Conservation (phyloP, 2,888 invertebrate genomes). For the Caenorhabditis doughertyi region DNA sequence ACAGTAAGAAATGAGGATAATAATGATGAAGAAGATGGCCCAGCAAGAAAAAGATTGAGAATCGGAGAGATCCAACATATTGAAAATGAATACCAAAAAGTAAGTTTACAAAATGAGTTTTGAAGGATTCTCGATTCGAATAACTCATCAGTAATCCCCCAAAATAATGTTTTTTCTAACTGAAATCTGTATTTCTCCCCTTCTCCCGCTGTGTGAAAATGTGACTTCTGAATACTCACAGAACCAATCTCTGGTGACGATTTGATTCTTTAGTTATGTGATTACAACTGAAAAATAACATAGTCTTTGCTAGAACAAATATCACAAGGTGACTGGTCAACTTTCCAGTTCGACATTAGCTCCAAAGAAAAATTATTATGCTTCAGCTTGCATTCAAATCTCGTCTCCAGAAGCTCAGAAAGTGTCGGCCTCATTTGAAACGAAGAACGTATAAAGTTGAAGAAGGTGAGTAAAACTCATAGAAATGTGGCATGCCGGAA, state of each 20-base stretch:
- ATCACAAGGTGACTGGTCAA: conserved; percentile 23
- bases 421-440: conserved; percentile 58
- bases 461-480: conserved; percentile 29
- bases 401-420: conserved; percentile 49
- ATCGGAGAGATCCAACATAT: conserved; percentile 24
- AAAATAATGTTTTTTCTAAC: too few relatives aligned
- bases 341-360: too few relatives aligned
- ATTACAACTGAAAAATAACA: neutral
- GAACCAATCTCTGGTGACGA: neutral
- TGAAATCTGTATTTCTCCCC: too few relatives aligned
- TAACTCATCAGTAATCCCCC: too few relatives aligned
- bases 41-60: conserved; percentile 37
- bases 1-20: conserved; percentile 16
- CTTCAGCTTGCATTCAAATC: conserved; percentile 62
- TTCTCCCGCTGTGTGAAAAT: too few relatives aligned
- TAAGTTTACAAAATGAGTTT: neutral
- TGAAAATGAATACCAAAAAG: conserved; percentile 60
- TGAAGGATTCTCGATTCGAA: too few relatives aligned
- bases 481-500: neutral
- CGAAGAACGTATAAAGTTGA: conserved; percentile 49
- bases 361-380: too few relatives aligned
- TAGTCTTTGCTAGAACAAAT: conserved; percentile 3
- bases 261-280: neutral
- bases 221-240: too few relatives aligned
- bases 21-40: conserved; percentile 40